Conservation (phyloP, 2,113 vertebrate genomes). For the Centropus unirufus region DNA sequence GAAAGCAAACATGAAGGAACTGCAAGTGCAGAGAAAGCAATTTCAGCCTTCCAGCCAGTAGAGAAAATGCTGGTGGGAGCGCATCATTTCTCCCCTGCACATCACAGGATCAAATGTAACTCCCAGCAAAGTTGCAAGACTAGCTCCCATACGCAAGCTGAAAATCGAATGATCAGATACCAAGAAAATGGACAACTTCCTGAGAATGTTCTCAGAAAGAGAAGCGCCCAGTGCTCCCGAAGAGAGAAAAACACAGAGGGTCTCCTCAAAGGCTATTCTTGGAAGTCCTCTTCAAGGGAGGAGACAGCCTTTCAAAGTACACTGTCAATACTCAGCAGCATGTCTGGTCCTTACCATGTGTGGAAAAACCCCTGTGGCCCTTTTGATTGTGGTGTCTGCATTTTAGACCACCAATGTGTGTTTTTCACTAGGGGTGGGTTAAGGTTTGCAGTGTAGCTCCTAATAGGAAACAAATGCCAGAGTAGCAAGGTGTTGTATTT, state of each 20-base stretch:
- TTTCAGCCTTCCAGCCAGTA: not conserved
- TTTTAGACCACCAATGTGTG: not conserved
- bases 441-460: not conserved
- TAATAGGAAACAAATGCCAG: not conserved
- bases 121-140: not conserved
- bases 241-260: too few relatives aligned
- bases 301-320: not conserved
- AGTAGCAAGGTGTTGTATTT: not conserved
- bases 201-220: not conserved
- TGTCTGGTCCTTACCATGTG: not conserved
- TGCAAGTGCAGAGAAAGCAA: not conserved
- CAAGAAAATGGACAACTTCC: not conserved
- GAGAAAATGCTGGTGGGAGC: not conserved
- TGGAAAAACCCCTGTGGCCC: not conserved
- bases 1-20: not conserved
- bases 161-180: not conserved
- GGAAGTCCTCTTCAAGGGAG: not conserved
- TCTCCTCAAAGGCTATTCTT: not conserved
- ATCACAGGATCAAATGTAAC: not conserved
- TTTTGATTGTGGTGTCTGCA: not conserved
- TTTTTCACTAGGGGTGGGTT: not conserved
- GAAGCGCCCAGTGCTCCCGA: not conserved
- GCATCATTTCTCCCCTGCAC: not conserved
- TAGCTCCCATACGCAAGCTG: not conserved
- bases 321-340: not conserved